A percentile compares a stretch with the other conserved stretches of the same genome.
These are phyloP conservation scores for Pogonognathellus flavescens DNA, from an alignment of 1,140 invertebrate species.

Conservation along the genomic window DNA sequence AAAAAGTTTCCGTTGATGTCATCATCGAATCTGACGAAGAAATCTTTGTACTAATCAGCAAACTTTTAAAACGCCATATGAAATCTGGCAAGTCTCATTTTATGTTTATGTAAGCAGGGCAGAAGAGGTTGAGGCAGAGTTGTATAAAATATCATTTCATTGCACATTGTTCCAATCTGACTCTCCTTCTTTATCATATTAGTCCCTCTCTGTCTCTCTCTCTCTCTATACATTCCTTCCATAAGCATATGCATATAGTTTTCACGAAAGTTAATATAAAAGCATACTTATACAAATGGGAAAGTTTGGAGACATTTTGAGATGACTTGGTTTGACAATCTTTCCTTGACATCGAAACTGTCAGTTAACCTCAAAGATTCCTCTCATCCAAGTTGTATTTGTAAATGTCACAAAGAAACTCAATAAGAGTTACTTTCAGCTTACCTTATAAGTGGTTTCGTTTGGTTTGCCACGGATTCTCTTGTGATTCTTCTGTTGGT, in stretches of 20 bases:
- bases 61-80: too few relatives aligned
- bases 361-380: conserved; percentile 16
- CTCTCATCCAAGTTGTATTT: not conserved
- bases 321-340: conserved; percentile 9
- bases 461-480: not conserved
- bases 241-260: not conserved
- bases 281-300: not conserved
- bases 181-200: too few relatives aligned
- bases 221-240: too few relatives aligned
- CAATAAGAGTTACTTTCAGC: conserved; percentile 10
- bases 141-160: too few relatives aligned
- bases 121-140: too few relatives aligned
- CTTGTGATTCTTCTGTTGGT: not conserved
- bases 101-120: too few relatives aligned
- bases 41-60: too few relatives aligned
- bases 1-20: too few relatives aligned
- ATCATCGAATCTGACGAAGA: too few relatives aligned
- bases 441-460: conserved; percentile 12
- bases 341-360: conserved; percentile 26
- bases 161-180: too few relatives aligned
- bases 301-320: not conserved
- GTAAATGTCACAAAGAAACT: conserved; percentile 14
- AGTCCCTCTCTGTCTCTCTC: too few relatives aligned
- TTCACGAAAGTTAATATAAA: not conserved
- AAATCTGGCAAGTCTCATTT: too few relatives aligned